These are phyloP conservation scores for Anorthoa munda DNA, from an alignment of 2,888 invertebrate genomes.

Conservation along the genomic window DNA sequence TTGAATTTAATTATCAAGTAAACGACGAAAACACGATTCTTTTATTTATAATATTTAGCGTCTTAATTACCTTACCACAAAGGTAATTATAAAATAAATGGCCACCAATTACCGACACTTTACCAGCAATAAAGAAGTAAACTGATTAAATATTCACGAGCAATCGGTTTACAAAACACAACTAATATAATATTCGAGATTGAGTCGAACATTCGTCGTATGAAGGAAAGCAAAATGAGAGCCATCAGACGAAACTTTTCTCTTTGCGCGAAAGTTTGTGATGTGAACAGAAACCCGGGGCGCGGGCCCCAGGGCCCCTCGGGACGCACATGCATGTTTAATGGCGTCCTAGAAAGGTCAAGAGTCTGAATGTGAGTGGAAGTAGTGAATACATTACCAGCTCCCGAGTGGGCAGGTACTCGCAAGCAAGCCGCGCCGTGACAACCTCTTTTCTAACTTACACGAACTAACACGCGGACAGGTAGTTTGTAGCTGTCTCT, in stretches of 20 bases:
- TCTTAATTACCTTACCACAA: not conserved
- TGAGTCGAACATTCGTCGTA: conserved; percentile 75
- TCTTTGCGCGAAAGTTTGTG: conserved; percentile 86
- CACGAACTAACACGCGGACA: conserved; percentile 83
- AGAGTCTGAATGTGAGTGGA: conserved; percentile 84
- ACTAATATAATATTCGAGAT: conserved; percentile 74
- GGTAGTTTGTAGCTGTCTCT: conserved; percentile 89
- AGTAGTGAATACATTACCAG: conserved; percentile 88
- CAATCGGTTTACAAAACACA: conserved; percentile 69
- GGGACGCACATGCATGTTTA: conserved; percentile 89
- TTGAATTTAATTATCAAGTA: not conserved
- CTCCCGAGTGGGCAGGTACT: conserved; percentile 79
- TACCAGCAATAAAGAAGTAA: conserved; percentile 12
- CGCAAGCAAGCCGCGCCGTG: conserved; percentile 75
- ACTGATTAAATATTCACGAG: conserved; percentile 66
- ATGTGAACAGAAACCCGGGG: conserved; percentile 84
- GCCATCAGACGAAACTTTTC: conserved; percentile 85
- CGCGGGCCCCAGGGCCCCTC: conserved; percentile 78
- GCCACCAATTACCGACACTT: conserved; percentile 13
- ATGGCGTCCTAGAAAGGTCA: conserved; percentile 89
- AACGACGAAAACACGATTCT: not conserved
- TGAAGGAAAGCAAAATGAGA: conserved; percentile 83
- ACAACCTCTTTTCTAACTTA: conserved; percentile 86
- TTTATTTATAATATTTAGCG: not conserved
- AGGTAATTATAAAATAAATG: conserved; percentile 17